phyloP scores from a whole-genome alignment of 2,797 vertebrate genomes.

The Cuculus canorus region DNA sequence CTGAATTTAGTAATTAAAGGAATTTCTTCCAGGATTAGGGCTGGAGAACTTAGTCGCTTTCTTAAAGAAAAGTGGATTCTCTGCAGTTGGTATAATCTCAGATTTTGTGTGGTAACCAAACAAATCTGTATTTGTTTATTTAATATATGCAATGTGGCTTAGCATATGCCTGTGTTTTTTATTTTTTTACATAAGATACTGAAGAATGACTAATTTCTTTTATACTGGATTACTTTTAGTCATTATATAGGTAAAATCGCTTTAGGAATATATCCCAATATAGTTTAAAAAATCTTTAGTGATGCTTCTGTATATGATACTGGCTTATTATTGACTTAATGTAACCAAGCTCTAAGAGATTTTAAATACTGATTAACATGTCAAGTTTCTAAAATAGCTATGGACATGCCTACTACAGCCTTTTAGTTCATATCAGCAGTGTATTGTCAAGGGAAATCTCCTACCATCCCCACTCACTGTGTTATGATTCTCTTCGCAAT shows the following conservation, averaged over 20 bases:
- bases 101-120: neutral
- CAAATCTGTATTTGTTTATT: neutral
- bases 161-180: neutral
- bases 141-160: neutral
- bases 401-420: neutral
- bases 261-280: neutral
- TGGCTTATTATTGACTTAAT: neutral
- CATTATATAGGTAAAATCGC: neutral
- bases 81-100: neutral
- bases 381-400: neutral
- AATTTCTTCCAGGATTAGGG: neutral
- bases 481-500: neutral
- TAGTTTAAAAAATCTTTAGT: neutral
- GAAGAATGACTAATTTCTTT: neutral
- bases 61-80: neutral
- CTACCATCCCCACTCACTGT: fast-evolving
- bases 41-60: neutral
- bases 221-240: neutral
- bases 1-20: neutral
- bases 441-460: neutral
- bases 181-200: neutral
- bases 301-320: neutral
- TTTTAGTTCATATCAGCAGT: neutral
- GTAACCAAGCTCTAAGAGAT: neutral
- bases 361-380: neutral